Evolutionary conservation across 2,797 vertebrate genomes (phyloP), one percentile per base, ranked within the genome.

Genomic region (Chromobotia macracanthus): DNA sequence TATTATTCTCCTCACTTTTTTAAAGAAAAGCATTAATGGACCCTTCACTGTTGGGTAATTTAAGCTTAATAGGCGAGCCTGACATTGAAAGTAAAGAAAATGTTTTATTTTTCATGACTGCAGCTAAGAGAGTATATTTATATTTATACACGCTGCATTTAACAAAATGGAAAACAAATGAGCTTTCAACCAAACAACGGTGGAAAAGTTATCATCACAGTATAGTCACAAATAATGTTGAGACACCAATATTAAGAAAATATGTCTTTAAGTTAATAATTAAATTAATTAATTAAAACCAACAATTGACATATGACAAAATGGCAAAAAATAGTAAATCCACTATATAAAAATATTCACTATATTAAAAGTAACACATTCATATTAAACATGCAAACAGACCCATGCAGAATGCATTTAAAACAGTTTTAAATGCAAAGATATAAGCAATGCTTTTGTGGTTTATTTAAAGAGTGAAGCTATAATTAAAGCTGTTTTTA

Each of bases 401-500:
- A 4, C 13, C 21, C 15, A 0, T 60, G 13, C 13, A 63, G 28
- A 63, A 63, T n/a, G 16, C 8, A 38, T 63, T 63, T n/a, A 63
- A 8, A 35, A 63, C 18, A 6, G 8, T 16, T n/a, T 61, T 1
- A n/a, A n/a, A 63, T 53, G 15, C 56, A 53, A 41, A 60, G 13
- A 69, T 60, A 23, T 48, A 56, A 46, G 35, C 25, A 67, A 44
- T 35, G 5, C 50, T 69, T 60, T 18, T 68, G 46, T 28, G 80
- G 16, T 68, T 31, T 60, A 73, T 77, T n/a, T 68, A 41, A 68
- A 58, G 50, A 46, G 50, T 68, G 31, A 70, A 15, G 15, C 35
- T 56, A 70, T 11, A 44, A 66, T 25, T 63, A 35, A 25, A 79
- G 73, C 63, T 18, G 12, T 68, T 77, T 53, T 72, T 75, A 77